These are phyloP conservation scores for Leistus spinibarbis DNA, from an alignment of 2,888 invertebrate species.

Conservation along the genomic window DNA sequence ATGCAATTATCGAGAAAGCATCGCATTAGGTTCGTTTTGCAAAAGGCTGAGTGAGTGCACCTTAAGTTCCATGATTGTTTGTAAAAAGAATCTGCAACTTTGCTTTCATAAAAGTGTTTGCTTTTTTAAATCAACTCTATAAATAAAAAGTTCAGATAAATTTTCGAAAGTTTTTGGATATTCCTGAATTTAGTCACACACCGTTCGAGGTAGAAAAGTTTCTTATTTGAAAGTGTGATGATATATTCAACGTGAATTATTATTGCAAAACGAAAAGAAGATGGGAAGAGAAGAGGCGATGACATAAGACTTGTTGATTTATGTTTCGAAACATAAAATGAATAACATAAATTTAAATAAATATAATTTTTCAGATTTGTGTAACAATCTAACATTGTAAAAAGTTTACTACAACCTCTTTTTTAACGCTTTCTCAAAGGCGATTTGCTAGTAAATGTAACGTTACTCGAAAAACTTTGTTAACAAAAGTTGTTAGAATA, in stretches of 20 bases:
- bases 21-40: no score
- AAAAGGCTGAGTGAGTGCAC: no score
- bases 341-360: neutral
- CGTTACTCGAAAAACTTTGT: no score
- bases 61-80: no score
- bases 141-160: slow-evolving; percentile 2
- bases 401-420: no score
- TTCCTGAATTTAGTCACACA: neutral
- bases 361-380: no score
- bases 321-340: neutral
- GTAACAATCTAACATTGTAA: no score
- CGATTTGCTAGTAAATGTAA: no score
- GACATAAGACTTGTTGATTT: neutral
- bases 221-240: neutral
- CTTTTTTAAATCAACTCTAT: neutral
- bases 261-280: neutral
- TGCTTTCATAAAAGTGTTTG: neutral
- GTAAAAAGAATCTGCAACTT: neutral
- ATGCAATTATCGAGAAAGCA: no score
- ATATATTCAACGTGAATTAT: neutral
- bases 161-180: neutral
- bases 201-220: neutral
- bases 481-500: no score
- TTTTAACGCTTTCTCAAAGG: no score
- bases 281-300: neutral